phyloP scores from a whole-genome alignment of 2,797 vertebrate species.

The Sebastes wilsoni region DNA sequence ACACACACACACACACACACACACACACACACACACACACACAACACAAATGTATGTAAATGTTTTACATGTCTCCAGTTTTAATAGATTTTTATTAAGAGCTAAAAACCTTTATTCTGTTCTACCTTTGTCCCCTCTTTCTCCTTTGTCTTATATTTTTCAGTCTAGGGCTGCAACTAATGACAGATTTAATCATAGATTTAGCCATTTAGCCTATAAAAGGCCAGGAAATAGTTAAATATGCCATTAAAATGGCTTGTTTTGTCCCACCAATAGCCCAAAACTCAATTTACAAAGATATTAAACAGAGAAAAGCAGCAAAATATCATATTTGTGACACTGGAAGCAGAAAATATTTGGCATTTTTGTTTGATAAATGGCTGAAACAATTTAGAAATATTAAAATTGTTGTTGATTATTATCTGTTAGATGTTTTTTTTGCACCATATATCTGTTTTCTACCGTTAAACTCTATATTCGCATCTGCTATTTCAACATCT shows the following conservation, averaged over 20 bases:
- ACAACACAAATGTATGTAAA: neutral
- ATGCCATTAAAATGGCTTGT: neutral
- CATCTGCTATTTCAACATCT: neutral
- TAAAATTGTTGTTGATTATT: neutral
- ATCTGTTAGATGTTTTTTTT: neutral
- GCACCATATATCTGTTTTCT: neutral
- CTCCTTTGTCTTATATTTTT: neutral
- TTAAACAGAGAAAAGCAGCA: neutral
- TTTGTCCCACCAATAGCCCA: neutral
- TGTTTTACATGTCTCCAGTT: neutral
- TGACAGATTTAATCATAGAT: neutral
- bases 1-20: constrained; percentile 37
- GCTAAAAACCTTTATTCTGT: neutral
- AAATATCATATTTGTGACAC: neutral
- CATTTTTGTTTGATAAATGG: too few relatives aligned
- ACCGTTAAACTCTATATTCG: neutral
- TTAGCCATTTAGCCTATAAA: neutral
- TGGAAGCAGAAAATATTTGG: neutral
- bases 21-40: neutral
- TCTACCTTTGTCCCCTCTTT: neutral
- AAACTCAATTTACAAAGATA: neutral
- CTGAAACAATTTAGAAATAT: too few relatives aligned
- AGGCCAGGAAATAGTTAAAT: neutral
- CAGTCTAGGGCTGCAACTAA: neutral
- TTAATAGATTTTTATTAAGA: neutral